These are phyloP conservation scores for Mohoua ochrocephala DNA, from an alignment of 2,113 vertebrate species.

Conservation along the genomic window DNA sequence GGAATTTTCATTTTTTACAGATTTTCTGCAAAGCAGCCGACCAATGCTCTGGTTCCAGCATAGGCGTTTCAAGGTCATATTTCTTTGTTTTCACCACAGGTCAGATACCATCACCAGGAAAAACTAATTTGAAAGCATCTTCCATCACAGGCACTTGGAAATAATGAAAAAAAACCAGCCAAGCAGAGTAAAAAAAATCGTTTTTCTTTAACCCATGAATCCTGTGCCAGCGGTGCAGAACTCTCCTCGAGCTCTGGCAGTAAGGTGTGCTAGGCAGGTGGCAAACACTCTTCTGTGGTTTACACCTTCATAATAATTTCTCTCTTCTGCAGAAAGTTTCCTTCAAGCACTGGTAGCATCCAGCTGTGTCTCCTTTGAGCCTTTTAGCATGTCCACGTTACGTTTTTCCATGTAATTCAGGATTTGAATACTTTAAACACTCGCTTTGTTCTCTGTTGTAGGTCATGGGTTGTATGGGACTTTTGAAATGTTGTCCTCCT, in stretches of 20 bases:
- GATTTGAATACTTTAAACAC: slow-evolving; percentile 45
- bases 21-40: not conserved
- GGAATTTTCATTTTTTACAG: slow-evolving; percentile 14
- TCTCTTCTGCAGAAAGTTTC: not conserved
- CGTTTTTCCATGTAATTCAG: not conserved
- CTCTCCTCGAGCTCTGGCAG: not conserved
- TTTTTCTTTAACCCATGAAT: not conserved
- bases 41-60: not conserved
- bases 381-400: not conserved
- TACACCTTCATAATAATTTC: not conserved
- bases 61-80: not conserved
- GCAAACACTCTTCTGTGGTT: not conserved
- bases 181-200: not conserved
- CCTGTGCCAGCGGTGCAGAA: not conserved
- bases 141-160: not conserved
- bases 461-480: slow-evolving; percentile 97
- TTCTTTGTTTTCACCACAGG: slow-evolving; percentile 47
- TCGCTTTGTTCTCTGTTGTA: slow-evolving; percentile 75
- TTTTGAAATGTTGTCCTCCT: slow-evolving; percentile 98
- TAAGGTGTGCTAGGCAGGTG: not conserved
- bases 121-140: slow-evolving; percentile 48
- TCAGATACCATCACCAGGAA: slow-evolving; percentile 9
- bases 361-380: not conserved
- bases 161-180: not conserved
- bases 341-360: not conserved